Evolutionary conservation across 2,888 invertebrate genomes (phyloP), one percentile per base, ranked within the genome.

Genomic region (Drosophila neonasuta): DNA sequence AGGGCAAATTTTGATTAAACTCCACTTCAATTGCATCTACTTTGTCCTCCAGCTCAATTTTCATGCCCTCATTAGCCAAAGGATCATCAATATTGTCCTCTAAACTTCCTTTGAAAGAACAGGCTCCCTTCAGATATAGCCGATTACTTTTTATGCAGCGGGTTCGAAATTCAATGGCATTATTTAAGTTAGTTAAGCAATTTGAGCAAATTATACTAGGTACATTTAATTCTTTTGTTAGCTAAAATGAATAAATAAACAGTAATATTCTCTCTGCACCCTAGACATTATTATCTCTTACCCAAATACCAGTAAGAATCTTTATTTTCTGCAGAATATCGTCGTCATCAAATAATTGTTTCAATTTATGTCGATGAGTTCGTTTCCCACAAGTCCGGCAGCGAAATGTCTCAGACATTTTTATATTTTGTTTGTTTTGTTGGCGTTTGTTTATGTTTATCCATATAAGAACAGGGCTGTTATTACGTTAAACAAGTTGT

Each of bases 311-410:
- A 41, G 74, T 77, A 8, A 80, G 32, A 9, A 50, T 24, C 10
- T 58, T 20, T 15, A 77, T 51, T 45, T 77, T 74, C 2, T 45
- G n/a, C 3, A 72, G 17, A 13, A 64, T 59, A 1, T 34, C 17
- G 30, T 51, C 34, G 11, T 51, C 42, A 1, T 41, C 30, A 17
- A 77, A 77, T 0, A 77, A 41, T 6, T 61, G 45, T 13, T 48
- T 56, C 5, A 57, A 30, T 13, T 30, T 57, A 6, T 15, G 20
- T 17, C 55, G 20, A 20, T 59, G n/a, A 7, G 39, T 42, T 10
- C n/a, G 48, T 32, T 73, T 50, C 3, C 68, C 69, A 44, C 77
- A 77, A 32, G 69, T 64, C 41, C 77, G 62, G 39, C 77, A 77
- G n/a, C 34, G 50, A 34, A 44, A 41, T 61, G 24, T 24, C 5